A percentile compares a stretch with the other conserved stretches of the same genome.
Evolutionary conservation across 2,113 vertebrate species (phyloP).

Genomic region (Rissa tridactyla): DNA sequence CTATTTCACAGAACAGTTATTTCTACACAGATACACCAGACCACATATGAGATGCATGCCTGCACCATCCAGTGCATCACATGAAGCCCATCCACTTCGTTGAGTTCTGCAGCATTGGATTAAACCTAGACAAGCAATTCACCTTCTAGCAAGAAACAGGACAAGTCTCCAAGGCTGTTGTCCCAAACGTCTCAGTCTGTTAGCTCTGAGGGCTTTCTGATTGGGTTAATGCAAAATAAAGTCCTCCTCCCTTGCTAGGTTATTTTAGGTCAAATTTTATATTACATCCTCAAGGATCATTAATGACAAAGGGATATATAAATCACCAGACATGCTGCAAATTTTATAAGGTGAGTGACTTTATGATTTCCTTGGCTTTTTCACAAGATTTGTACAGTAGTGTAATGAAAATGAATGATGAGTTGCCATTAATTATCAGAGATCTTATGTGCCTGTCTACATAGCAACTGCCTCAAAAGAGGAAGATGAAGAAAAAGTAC

Average conservation of each 20-base stretch:
- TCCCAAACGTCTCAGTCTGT: background rate
- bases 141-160: background rate
- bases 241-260: background rate
- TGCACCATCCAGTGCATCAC: background rate
- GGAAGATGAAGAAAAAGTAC: background rate
- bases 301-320: background rate
- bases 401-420: background rate
- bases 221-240: background rate
- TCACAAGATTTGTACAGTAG: background rate
- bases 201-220: background rate
- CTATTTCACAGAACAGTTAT: background rate
- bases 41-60: rapidly evolving
- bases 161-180: background rate
- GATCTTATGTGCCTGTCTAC: rapidly evolving
- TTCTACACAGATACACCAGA: background rate
- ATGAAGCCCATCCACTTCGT: rapidly evolving
- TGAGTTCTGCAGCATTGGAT: background rate
- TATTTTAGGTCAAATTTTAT: background rate
- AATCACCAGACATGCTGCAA: background rate
- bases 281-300: background rate
- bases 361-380: background rate
- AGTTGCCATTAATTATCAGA: background rate
- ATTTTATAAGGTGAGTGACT: background rate
- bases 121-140: background rate
- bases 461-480: background rate